These are phyloP conservation scores for Diadophis punctatus DNA, from an alignment of 2,113 vertebrate genomes.

Conservation along the genomic window DNA sequence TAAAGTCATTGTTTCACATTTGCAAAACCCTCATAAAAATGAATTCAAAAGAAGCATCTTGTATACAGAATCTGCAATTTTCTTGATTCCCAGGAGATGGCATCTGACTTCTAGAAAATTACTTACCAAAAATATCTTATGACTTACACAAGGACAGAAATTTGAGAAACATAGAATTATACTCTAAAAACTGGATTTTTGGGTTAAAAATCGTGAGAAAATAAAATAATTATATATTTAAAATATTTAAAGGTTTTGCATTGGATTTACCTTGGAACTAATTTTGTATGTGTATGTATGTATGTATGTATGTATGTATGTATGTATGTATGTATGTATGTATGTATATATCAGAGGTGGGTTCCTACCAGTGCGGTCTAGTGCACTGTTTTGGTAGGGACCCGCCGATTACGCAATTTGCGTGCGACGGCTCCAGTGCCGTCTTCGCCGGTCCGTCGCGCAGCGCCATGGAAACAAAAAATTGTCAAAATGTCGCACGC, in stretches of 20 bases:
- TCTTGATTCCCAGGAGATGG: constrained; percentile 56
- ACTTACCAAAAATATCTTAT: neutral
- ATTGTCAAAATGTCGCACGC: too few relatives aligned
- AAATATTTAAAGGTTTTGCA: neutral
- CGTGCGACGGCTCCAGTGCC: too few relatives aligned
- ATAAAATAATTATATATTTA: neutral
- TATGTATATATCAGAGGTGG: too few relatives aligned
- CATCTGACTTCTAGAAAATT: constrained; percentile 47
- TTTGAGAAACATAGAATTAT: constrained; percentile 25
- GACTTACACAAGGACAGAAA: constrained; percentile 14
- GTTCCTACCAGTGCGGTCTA: too few relatives aligned
- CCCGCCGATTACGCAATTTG: too few relatives aligned
- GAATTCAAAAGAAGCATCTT: neutral
- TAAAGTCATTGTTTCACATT: neutral
- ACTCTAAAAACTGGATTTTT: neutral
- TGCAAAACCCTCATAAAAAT: neutral
- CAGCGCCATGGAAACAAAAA: too few relatives aligned
- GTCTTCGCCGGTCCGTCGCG: too few relatives aligned
- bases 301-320: too few relatives aligned
- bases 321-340: too few relatives aligned
- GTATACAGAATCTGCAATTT: constrained; percentile 32
- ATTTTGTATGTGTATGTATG: too few relatives aligned
- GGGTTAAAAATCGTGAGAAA: neutral
- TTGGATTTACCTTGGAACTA: neutral
- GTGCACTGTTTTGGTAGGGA: too few relatives aligned